phyloP scores from a whole-genome alignment of 2,888 invertebrate species.

The Drymonia ruficornis region DNA sequence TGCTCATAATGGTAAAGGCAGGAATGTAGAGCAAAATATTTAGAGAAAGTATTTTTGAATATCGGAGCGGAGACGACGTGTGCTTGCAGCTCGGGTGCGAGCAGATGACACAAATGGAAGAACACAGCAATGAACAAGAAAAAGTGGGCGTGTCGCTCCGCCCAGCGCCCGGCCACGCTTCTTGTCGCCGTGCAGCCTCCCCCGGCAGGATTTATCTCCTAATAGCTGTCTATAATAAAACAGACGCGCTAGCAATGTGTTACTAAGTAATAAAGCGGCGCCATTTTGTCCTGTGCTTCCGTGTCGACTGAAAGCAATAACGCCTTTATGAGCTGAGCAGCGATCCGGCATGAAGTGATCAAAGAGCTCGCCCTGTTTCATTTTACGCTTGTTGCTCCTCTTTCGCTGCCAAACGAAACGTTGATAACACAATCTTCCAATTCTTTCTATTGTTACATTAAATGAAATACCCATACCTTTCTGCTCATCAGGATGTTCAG shows the following conservation, averaged over 20 bases:
- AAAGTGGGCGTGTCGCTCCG: conserved; percentile 82
- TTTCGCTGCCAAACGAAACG: conserved; percentile 72
- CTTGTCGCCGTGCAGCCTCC: conserved; percentile 72
- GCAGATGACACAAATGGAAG: conserved; percentile 50
- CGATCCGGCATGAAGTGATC: conserved; percentile 74
- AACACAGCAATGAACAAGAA: conserved; percentile 62
- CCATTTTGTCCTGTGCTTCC: conserved; percentile 81
- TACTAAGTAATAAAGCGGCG: conserved; percentile 84
- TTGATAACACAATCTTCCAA: conserved; percentile 67
- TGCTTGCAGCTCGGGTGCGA: conserved; percentile 30
- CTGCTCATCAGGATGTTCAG: not conserved
- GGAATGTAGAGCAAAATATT: not conserved
- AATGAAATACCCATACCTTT: not conserved
- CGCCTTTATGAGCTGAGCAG: conserved; percentile 75
- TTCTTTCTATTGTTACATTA: conserved; percentile 36
- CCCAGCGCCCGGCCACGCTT: conserved; percentile 65
- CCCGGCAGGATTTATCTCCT: conserved; percentile 71
- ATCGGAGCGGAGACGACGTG: not conserved
- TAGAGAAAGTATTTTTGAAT: not conserved
- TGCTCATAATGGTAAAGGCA: too few relatives aligned
- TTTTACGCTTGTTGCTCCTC: conserved; percentile 75
- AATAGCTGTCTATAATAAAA: conserved; percentile 78
- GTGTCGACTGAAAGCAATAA: conserved; percentile 70
- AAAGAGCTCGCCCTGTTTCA: conserved; percentile 73
- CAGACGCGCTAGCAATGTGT: conserved; percentile 79